A percentile compares a stretch with the other conserved stretches of the same genome.
Evolutionary conservation across 2,888 invertebrate genomes (phyloP).

Genomic region (Sacculina carcini): DNA sequence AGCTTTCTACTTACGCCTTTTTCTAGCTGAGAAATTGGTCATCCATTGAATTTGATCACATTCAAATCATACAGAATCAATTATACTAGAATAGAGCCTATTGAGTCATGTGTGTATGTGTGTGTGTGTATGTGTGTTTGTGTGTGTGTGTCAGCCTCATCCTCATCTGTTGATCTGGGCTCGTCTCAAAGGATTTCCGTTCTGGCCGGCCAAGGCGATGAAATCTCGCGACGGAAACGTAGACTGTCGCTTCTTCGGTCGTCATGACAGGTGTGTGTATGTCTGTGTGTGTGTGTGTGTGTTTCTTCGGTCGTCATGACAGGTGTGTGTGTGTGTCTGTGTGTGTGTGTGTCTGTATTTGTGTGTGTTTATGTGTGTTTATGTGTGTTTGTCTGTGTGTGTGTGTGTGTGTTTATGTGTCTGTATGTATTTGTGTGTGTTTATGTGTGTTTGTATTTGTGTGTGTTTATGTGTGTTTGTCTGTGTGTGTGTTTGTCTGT

Average conservation of each 20-base stretch:
- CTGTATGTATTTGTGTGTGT: not conserved
- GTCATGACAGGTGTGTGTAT: slow-evolving; percentile 37
- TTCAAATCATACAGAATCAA: no score
- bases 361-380: no score
- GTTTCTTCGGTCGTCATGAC: not conserved
- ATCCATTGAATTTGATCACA: no score
- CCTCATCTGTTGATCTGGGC: slow-evolving; percentile 88
- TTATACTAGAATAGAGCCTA: not conserved
- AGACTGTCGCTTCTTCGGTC: slow-evolving; percentile 82
- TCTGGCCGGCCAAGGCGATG: slow-evolving; percentile 80
- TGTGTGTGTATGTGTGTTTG: slow-evolving; percentile 4
- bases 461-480: not conserved
- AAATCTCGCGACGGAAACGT: slow-evolving; percentile 36
- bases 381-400: not conserved
- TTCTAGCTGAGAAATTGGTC: no score
- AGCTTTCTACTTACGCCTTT: no score
- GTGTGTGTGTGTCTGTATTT: not conserved
- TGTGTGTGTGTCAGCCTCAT: slow-evolving; percentile 25
- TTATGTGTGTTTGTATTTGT: not conserved
- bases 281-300: not conserved
- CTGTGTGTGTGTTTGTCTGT: slow-evolving; percentile 22
- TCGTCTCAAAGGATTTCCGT: slow-evolving; percentile 83
- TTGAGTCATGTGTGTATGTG: not conserved
- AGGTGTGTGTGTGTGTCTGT: not conserved
- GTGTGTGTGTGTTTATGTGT: not conserved